Evolutionary conservation across 2,888 invertebrate species (phyloP), one percentile per base, ranked within the genome.

Genomic region (Phalera bucephala): DNA sequence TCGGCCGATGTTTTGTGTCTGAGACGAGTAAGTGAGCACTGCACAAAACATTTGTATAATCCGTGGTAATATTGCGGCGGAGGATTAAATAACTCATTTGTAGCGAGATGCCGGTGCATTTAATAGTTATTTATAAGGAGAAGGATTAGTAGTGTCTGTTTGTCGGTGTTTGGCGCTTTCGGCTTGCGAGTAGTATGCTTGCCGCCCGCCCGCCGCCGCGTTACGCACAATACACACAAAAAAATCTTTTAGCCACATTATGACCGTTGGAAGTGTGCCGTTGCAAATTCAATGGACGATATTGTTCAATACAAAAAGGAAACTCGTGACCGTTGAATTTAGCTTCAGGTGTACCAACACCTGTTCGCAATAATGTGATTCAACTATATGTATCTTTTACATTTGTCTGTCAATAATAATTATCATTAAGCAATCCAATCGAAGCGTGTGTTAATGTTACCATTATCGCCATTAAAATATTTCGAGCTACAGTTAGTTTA

Each of bases 81-180:
- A 58, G 75, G 79, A 77, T 83, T 80, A 74, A 71, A 77, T 69
- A 71, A 72, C 72, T 79, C 74, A 80, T 84, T 80, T 86, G 80
- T 76, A 73, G 68, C 69, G 66, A 76, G 70, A 75, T 76, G 79
- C 74, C 81, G 82, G 72, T 71, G 73, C 57, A 65, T 76, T 81
- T 78, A 71, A 68, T 72, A 71, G 67, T 73, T 77, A 70, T 74
- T 77, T 78, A 76, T 75, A 64, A 71, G 72, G 63, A 72, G 77
- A 67, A 66, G 83, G 86, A 84, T 88, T 87, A 86, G 73, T 68
- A 62, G 66, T 70, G 64, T 70, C 61, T 75, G 68, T 80, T 70
- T 73, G 73, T 78, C 69, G 71, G 63, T 70, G 69, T 78, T 78
- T 78, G 69, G 64, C 64, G 58, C 56, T 66, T 59, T 58, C 57